A percentile compares a stretch with the other conserved stretches of the same genome.
Evolutionary conservation across 2,797 vertebrate species (phyloP).

Genomic region (Nannoperca australis): DNA sequence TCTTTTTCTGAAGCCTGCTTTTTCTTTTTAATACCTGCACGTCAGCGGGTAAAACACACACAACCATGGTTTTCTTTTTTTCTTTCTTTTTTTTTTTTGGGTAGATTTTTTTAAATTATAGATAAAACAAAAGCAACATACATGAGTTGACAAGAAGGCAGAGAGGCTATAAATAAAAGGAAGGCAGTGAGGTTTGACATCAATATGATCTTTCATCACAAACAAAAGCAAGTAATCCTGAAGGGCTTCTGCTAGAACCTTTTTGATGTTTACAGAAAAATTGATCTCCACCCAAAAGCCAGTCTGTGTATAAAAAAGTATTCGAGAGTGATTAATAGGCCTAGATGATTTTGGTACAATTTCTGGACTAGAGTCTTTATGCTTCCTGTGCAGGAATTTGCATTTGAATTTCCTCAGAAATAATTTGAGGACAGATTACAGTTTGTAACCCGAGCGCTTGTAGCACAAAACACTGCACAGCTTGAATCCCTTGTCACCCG

Average conservation of each 20-base stretch:
- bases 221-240: slow-evolving; percentile 47
- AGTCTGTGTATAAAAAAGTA: not conserved
- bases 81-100: slow-evolving; percentile 6
- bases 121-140: slow-evolving; percentile 46
- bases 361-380: not conserved
- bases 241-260: slow-evolving; percentile 33
- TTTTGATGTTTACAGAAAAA: slow-evolving; percentile 57
- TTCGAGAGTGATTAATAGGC: not conserved
- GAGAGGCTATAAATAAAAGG: slow-evolving; percentile 49
- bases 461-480: slow-evolving; percentile 52
- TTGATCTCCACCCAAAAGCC: slow-evolving; percentile 29
- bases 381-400: slow-evolving; percentile 1
- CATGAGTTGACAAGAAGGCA: slow-evolving; percentile 32
- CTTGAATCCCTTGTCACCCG: slow-evolving; percentile 54
- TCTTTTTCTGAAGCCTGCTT: slow-evolving; percentile 4
- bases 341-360: not conserved
- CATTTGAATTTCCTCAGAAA: slow-evolving; percentile 22
- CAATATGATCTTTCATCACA: slow-evolving; percentile 45
- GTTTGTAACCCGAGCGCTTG: slow-evolving; percentile 17
- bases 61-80: not conserved
- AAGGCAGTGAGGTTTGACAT: slow-evolving; percentile 40
- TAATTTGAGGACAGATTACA: slow-evolving; percentile 44
- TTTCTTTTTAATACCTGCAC: slow-evolving; percentile 27
- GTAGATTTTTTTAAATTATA: slow-evolving; percentile 26
- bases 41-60: slow-evolving; percentile 1